Evolutionary conservation across 2,797 vertebrate species (phyloP), one percentile per base, ranked within the genome.

Genomic region (Lindbergichthys nudifrons): DNA sequence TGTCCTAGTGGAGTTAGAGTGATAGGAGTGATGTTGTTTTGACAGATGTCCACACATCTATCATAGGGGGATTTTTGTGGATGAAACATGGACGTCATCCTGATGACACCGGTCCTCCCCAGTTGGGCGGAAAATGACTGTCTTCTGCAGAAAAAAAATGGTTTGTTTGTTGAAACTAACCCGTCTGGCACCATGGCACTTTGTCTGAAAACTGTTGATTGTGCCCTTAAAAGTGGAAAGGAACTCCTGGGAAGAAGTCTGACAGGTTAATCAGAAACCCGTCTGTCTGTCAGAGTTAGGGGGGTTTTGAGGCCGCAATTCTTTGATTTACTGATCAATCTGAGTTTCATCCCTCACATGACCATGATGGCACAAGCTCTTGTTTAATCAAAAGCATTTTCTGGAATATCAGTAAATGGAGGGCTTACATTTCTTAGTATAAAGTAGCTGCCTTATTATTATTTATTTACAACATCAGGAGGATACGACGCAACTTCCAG

Each of bases 1-100:
- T 53, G 36, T 69, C 52, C 52, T 30, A 46, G 41, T 16, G 13
- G 48, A 54, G 6, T 51, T 46, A 32, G 45, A 23, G 18, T 52
- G 23, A 58, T 57, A 57, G 32, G 45, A 23, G 18, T 52, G 23
- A 58, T 57, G 60, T 62, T 66, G 52, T 73, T 77, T 60, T 75
- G 77, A 66, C 45, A 81, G 50, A 57, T 52, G 56, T 58, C 18
- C 30, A 10, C 61, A 36, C 14, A 13, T 68, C 48, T 67, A 9
- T 56, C 41, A 70, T 6, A 30, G 14, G 12, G 48, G 36, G 10
- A 57, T 52, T 70, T 62, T 75, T 14, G 50, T 54, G 52, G 23
- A 41, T 70, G 58, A 47, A 66, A 56, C 26, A 21, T 4, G 10
- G 32, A 36, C 47, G 14, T 39, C 19, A 12, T 21, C 23, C 11